Evolutionary conservation across 1,140 invertebrate genomes (phyloP), one percentile per base, ranked within the genome.

Genomic region (Doryteuthis pealeii): DNA sequence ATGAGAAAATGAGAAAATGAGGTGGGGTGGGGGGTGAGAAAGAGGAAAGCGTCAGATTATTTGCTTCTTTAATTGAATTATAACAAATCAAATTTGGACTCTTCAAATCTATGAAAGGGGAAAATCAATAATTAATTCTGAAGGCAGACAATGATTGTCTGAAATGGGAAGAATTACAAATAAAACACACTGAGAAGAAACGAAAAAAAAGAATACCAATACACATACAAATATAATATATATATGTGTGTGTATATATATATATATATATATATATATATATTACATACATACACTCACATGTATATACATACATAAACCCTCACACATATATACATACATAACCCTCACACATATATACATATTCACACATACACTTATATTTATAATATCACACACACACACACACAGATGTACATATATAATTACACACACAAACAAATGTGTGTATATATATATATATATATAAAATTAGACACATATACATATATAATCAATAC

Each of bases 231-330:
- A 8, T 49, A 49, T 49, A 22, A 49, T 49, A 49, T 49, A 49
- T 49, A 49, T 49, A 49, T 49, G 18, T 49, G 18, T 49, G 18
- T 49, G 18, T 49, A 49, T 49, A 49, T 49, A 49, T 49, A 49
- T 49, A 49, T 49, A 49, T 49, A 49, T 49, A 49, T 49, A 49
- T 49, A 49, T 49, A 49, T 49, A 49, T 49, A 49, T 49, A 49
- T 49, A 49, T 49, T 49, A 49, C 45, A 49, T 49, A 49, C 45
- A 49, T 49, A 49, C 45, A 49, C 18, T 10, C 1, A 49, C 1
- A 49, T 49, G 22, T 49, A 49, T 49, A 49, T 49, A 49, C 1
- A 49, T 49, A 49, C 45, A 49, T 49, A 49, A 14, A 49, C 45
- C 12, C 1, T 1, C 22, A 49, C 0, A 49, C 22, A 49, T 49